Percentiles rank a stretch among this genome's conserved stretches.
Evolutionary conservation across 2,797 vertebrate genomes (phyloP).

Genomic region (Chloroceryle amazona): DNA sequence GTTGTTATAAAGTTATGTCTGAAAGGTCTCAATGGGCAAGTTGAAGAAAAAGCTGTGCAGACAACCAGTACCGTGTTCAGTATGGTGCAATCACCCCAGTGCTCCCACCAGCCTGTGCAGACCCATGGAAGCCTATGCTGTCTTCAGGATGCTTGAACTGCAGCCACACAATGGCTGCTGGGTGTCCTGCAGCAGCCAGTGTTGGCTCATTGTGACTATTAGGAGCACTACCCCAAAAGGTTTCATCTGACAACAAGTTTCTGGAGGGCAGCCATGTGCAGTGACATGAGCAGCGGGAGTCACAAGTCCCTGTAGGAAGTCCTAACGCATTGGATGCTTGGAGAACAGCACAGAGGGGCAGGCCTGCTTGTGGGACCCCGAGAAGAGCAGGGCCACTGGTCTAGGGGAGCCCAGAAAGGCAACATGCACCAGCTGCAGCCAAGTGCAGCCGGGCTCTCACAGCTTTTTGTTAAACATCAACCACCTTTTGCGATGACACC

Average conservation of each 20-base stretch:
- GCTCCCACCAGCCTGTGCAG: not conserved
- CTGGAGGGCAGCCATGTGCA: not conserved
- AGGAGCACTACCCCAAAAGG: not conserved
- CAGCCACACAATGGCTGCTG: not conserved
- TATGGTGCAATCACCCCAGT: accelerated
- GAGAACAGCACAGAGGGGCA: not conserved
- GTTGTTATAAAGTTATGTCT: not conserved
- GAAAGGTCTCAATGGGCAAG: not conserved
- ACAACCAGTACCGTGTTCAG: accelerated
- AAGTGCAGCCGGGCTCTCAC: not conserved
- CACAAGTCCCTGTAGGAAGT: not conserved
- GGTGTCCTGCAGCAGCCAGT: not conserved
- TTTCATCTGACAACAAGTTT: not conserved
- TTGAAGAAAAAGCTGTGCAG: not conserved
- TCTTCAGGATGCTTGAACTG: not conserved
- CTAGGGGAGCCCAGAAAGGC: not conserved
- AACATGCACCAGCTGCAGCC: not conserved
- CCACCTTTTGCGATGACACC: slow-evolving; percentile 16
- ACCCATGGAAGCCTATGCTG: accelerated
- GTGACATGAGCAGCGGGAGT: not conserved
- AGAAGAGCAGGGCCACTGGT: accelerated
- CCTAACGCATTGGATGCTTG: not conserved
- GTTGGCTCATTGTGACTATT: accelerated
- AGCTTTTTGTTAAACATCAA: not conserved
- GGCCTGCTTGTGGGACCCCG: accelerated